These are phyloP conservation scores for Tribolium castaneum DNA, from an alignment of 1,140 invertebrate genomes.

Conservation along the genomic window DNA sequence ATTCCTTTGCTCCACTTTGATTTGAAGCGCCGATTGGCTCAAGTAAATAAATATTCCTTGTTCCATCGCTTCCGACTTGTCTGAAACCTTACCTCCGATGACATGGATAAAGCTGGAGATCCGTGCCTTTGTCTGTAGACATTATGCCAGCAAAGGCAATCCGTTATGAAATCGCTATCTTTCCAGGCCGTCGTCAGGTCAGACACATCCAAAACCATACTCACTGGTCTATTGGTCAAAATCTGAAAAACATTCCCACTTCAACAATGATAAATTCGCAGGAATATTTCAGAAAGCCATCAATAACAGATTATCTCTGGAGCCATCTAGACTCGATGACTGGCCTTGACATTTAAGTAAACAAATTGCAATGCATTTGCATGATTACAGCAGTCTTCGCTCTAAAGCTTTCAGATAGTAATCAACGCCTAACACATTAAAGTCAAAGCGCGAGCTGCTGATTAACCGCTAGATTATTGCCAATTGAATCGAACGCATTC, in stretches of 20 bases:
- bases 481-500: background rate
- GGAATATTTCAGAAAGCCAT: slow-evolving; percentile 7
- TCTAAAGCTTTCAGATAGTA: slow-evolving; percentile 13
- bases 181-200: slow-evolving; percentile 79
- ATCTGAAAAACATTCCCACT: slow-evolving; percentile 56
- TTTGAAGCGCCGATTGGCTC: background rate
- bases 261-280: background rate
- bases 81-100: slow-evolving; percentile 71
- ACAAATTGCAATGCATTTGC: slow-evolving; percentile 31
- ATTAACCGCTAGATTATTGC: slow-evolving; percentile 14
- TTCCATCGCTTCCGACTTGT: background rate
- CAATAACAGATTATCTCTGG: slow-evolving; percentile 37
- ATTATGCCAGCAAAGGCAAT: slow-evolving; percentile 84
- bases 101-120: slow-evolving; percentile 77
- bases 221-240: slow-evolving; percentile 68
- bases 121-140: slow-evolving; percentile 80
- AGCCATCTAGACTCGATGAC: background rate
- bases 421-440: slow-evolving; percentile 7
- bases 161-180: slow-evolving; percentile 82
- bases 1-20: background rate
- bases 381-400: slow-evolving; percentile 12
- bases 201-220: slow-evolving; percentile 75
- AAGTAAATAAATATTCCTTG: no score
- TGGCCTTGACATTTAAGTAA: slow-evolving; percentile 40
- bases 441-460: slow-evolving; percentile 10